These are phyloP conservation scores for Neotoma lepida DNA, from an alignment of 2,113 vertebrate species.

Conservation along the genomic window DNA sequence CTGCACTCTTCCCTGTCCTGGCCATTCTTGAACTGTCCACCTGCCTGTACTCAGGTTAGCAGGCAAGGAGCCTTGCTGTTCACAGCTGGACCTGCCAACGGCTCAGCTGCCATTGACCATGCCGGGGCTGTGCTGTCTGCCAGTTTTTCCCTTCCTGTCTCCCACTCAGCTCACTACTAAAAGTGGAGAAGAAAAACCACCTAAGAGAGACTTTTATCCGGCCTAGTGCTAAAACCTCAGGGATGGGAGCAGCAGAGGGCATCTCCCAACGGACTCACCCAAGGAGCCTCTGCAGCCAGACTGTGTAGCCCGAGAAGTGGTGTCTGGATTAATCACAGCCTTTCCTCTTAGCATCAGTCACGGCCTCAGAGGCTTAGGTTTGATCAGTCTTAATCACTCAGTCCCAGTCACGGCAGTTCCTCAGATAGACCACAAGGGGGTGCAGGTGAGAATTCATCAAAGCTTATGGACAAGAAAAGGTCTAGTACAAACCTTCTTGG, in stretches of 20 bases:
- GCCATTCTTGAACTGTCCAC: not conserved
- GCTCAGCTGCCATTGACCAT: not conserved
- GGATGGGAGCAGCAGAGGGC: not conserved
- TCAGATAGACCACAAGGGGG: not conserved
- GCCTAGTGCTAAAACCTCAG: not conserved
- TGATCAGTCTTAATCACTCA: not conserved
- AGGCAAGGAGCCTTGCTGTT: not conserved
- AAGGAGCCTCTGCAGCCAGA: not conserved
- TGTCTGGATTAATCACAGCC: not conserved
- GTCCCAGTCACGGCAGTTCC: not conserved
- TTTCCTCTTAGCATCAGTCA: not conserved
- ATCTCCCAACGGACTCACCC: not conserved
- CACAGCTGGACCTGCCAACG: not conserved
- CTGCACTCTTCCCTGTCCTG: not conserved
- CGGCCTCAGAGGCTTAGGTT: too few relatives aligned
- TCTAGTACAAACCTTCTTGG: not conserved
- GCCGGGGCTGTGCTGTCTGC: not conserved
- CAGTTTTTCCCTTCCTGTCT: not conserved
- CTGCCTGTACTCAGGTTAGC: not conserved
- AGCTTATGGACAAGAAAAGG: not conserved
- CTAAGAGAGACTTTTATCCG: not conserved
- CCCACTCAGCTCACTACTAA: not conserved
- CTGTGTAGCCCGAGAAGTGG: not conserved
- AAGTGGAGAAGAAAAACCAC: not conserved
- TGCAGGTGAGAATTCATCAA: not conserved